Base-by-base conservation (phyloP, 2,113 vertebrate species). In the Tichodroma muraria region DNA sequence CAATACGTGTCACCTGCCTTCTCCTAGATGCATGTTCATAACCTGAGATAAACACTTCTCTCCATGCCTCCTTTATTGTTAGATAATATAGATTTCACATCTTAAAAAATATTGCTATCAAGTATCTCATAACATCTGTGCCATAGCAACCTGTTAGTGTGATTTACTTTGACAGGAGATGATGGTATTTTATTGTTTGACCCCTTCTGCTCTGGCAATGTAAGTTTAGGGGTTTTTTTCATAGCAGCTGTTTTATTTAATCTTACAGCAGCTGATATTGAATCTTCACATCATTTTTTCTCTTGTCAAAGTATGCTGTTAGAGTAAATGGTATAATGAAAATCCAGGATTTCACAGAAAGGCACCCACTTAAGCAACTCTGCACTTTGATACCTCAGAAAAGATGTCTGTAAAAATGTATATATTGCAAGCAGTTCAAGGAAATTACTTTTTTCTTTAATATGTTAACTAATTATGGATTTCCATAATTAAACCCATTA, bases 171-270 rank as follows among this genome's bases (percentile, higher is more conserved):
- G 94, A 94, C 96, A 95, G 80, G 57, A 96, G 85, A 90, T 37
- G 71, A 96, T 92, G 65, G 45, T 93, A 84, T 96, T 96, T 97
- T 97, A 96, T 96, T 97, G 94, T 93, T 96, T 96, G 97, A 96
- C 95, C 91, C 47, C 20, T 95, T 92, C 80, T 89, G 68, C 87
- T 96, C 94, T 94, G 59, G 50, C 54, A 90, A 68, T 40, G 71
- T 81, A 88, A 33, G 49, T 54, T 89, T 83, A 54, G 38, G 47
- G 38, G 5, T 25, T 47, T 80, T 93, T 94, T 93, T 90, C 45
- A 88, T 81, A 83, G 68, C 40, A 96, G 72, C 82, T 80, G 61
- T 94, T 96, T 97, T 96, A 96, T 96, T 96, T 96, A 94, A 97
- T 97, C 59, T 94, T 95, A 64, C 57, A 90, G 78, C 27, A 84